phyloP scores from a whole-genome alignment of 1,140 invertebrate species.

The Leptinotarsa lineolata region DNA sequence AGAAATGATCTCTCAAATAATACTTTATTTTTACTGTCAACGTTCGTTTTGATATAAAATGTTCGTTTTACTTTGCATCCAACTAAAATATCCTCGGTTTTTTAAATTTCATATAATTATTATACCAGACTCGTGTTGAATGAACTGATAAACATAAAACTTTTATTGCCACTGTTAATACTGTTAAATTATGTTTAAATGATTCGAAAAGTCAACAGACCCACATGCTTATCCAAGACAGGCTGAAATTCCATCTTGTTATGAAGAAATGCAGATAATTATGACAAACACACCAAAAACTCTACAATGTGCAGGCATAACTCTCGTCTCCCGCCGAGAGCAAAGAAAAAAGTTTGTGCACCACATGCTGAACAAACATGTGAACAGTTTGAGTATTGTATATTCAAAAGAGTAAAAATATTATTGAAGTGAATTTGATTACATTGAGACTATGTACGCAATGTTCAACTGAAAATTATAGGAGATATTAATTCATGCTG shows the following conservation, averaged over 20 bases:
- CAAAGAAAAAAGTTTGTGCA: not conserved
- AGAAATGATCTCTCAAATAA: no score
- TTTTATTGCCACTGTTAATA: not conserved
- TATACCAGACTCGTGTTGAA: not conserved
- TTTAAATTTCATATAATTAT: not conserved
- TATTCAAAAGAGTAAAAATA: not conserved
- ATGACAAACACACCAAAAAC: slow-evolving; percentile 8
- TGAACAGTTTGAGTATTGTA: not conserved
- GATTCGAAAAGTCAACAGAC: slow-evolving; percentile 2
- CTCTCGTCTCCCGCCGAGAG: not conserved
- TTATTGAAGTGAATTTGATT: not conserved
- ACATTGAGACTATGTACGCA: no score
- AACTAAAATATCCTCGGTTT: not conserved
- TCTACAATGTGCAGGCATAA: not conserved
- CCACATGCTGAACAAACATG: slow-evolving; percentile 5
- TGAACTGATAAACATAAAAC: not conserved
- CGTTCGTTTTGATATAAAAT: no score
- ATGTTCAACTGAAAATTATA: no score
- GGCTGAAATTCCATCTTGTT: slow-evolving; percentile 3
- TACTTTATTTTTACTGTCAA: no score
- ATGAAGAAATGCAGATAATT: slow-evolving; percentile 8
- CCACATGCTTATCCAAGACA: not conserved
- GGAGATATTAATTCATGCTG: no score
- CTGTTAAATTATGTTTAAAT: slow-evolving; percentile 1
- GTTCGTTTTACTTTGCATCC: no score